Evolutionary conservation across 1,140 invertebrate genomes (phyloP), one percentile per base, ranked within the genome.

Genomic region (Paraescarpia echinospica): DNA sequence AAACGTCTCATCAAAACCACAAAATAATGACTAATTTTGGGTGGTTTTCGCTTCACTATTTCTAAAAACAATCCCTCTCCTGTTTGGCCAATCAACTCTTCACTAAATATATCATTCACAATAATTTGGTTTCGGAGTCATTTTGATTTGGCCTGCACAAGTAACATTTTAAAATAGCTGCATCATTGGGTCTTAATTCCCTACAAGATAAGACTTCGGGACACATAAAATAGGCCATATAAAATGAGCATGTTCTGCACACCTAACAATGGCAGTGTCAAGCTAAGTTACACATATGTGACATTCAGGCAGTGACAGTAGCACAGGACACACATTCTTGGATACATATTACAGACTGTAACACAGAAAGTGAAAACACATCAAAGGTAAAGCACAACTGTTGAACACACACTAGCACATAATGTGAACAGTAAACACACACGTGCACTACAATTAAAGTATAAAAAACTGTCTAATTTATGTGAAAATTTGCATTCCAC

Each of bases 341-440:
- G 27, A 27, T 77, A 77, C 59, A 77, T 77, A 77, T 77, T 77
- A 77, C 59, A 77, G 59, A 77, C 27, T 77, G 59, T 77, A 4
- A 77, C 59, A 77, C 59, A 77, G 59, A 77, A 77, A 77, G 59
- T 77, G 27, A 77, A 77, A 77, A 77, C 59, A 77, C 59, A 77
- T 77, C 27, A 77, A 51, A 27, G 59, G 8, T 77, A 77, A 77
- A 77, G 59, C 4, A 77, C 59, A 77, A 77, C 59, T 77, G 59
- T 77, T 77, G 59, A 77, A 77, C 0, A 77, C 59, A 18, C 59
- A 77, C 59, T 77, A 18, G 59, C 59, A 77, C 59, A 77, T 31
- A 77, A 77, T 77, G 59, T 77, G 59, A 77, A 77, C 59, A 77
- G 18, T 77, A 77, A 77, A 77, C 27, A 31, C 59, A 77, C 27